Percentiles rank a stretch among this genome's conserved stretches.
Conservation (phyloP, 2,888 invertebrate species). For the Tipula lateralis region DNA sequence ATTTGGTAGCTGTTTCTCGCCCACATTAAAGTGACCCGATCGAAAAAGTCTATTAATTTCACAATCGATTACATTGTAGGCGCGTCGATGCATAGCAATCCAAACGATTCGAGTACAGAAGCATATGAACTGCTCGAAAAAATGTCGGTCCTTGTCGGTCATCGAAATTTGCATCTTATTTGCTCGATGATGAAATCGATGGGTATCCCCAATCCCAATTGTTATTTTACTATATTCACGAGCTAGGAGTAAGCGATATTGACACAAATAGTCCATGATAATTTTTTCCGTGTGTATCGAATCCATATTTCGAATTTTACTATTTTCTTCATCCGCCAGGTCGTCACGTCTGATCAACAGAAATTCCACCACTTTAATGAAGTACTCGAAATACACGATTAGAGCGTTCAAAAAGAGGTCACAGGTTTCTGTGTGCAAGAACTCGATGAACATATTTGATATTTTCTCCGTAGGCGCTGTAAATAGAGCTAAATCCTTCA, state of each 20-base stretch:
- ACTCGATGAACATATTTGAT: constrained; percentile 40
- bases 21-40: constrained; percentile 44
- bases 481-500: constrained; percentile 44
- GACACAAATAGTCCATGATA: constrained; percentile 42
- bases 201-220: constrained; percentile 36
- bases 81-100: constrained; percentile 44
- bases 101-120: constrained; percentile 44
- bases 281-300: constrained; percentile 42
- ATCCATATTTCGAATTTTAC: constrained; percentile 32
- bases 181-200: constrained; percentile 42
- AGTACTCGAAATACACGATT: constrained; percentile 47
- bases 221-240: constrained; percentile 43
- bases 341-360: constrained; percentile 45
- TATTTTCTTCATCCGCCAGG: constrained; percentile 38
- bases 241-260: constrained; percentile 45
- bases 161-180: constrained; percentile 41
- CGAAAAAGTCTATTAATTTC: constrained; percentile 47
- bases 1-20: constrained; percentile 35
- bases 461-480: constrained; percentile 41
- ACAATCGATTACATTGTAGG: constrained; percentile 42
- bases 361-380: constrained; percentile 45
- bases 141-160: constrained; percentile 39
- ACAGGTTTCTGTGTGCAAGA: constrained; percentile 42
- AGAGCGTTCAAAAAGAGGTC: constrained; percentile 43
- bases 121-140: constrained; percentile 44